A percentile compares a stretch with the other conserved stretches of the same genome.
Conservation (phyloP, 2,888 invertebrate species). For the Lacanobia oleracea region DNA sequence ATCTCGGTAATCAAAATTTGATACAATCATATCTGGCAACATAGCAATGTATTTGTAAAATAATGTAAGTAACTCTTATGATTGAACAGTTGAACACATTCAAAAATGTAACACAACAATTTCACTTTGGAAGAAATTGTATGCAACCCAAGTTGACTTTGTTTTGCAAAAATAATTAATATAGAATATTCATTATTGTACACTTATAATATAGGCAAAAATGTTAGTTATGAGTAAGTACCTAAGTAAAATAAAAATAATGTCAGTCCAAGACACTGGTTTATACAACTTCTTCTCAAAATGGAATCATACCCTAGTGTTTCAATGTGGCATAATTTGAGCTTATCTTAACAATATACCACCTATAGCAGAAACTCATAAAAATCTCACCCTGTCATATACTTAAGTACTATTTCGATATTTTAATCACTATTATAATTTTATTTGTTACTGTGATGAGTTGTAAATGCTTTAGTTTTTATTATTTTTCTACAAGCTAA, state of each 20-base stretch:
- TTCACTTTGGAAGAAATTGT: slow-evolving; percentile 37
- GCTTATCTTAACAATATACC: slow-evolving; percentile 59
- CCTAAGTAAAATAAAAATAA: slow-evolving; percentile 18
- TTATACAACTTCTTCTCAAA: slow-evolving; percentile 36
- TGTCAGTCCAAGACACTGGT: slow-evolving; percentile 1
- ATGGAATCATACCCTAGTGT: slow-evolving; percentile 21
- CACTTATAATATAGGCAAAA: not conserved
- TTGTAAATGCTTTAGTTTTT: slow-evolving; percentile 62
- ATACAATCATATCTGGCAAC: slow-evolving; percentile 11
- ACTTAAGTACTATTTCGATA: slow-evolving; percentile 67
- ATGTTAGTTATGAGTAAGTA: slow-evolving; percentile 8
- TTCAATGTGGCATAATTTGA: slow-evolving; percentile 53
- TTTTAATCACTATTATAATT: slow-evolving; percentile 51
- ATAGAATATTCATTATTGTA: not conserved
- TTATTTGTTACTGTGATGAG: slow-evolving; percentile 63
- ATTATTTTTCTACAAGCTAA: slow-evolving; percentile 40
- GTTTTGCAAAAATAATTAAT: not conserved
- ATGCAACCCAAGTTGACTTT: not conserved
- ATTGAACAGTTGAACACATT: slow-evolving; percentile 52
- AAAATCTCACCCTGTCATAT: slow-evolving; percentile 68
- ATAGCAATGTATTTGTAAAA: slow-evolving; percentile 8
- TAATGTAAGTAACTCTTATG: slow-evolving; percentile 25
- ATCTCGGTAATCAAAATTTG: slow-evolving; percentile 36
- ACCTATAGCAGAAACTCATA: slow-evolving; percentile 59
- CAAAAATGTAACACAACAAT: slow-evolving; percentile 15